Base-by-base conservation (phyloP, 35 echinoderm and acorn worm genomes). In the Amphiura filiformis region DNA sequence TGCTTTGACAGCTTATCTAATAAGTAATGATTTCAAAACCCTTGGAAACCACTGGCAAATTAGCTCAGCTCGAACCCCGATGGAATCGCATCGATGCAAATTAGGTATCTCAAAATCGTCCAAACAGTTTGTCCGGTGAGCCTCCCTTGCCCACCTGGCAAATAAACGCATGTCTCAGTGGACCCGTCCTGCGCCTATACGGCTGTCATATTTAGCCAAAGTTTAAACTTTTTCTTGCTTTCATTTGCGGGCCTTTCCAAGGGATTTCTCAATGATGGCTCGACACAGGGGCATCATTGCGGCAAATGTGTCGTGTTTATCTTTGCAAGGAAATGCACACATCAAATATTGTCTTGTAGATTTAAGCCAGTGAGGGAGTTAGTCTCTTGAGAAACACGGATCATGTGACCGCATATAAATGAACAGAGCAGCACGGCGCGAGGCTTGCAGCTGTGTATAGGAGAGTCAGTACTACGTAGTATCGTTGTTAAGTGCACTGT, bases 311-410 rank as follows among this genome's bases (percentile, higher is more conserved):
- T 47, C 41, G 17, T 70, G 61, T 70, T 70, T 70, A 70, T 70
- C 26, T 70, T 70, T 70, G 61, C 61, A 18, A 70, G 61, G 15
- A 70, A 70, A 70, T 23, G 61, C 61, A 70, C 61, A 70, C 61
- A 70, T 70, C 61, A 70, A 70, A 70, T 70, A 70, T 70, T 70
- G 61, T 70, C 61, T 18, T 70, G 61, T 70, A 70, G 61, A 70
- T 70, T 70, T 70, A 70, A 70, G 61, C 61, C 28, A 70, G 61
- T 11, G 2, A 70, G 61, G 61, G 61, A 70, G 61, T 30, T 26
- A 4, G 61, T 70, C 61, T 70, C 61, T 18, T 18, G 61, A 70
- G 61, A n/a, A 15, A 70, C 28, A 30, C 61, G 61, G 61, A 70
- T 70, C 61, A 70, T 70, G 61, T 70, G 61, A 70, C 26, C 26